phyloP scores from a whole-genome alignment of 2,888 invertebrate genomes.

The Eledone cirrhosa region DNA sequence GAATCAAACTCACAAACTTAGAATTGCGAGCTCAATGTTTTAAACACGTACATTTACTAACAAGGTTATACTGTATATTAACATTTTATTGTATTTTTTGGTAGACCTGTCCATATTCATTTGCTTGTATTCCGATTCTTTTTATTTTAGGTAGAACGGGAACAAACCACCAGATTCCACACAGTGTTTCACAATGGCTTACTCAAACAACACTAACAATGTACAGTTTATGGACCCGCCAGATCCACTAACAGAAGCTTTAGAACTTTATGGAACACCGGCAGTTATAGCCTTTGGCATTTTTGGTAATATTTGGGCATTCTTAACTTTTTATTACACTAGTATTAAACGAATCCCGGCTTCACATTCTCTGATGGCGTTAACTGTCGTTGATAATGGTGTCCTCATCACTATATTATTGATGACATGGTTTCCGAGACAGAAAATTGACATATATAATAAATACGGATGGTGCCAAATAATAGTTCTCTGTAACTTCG shows the following conservation, averaged over 20 bases:
- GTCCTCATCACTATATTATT: not conserved
- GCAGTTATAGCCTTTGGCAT: constrained; percentile 15
- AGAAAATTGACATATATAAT: constrained; percentile 9
- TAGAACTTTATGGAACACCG: constrained; percentile 2
- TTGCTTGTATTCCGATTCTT: no score
- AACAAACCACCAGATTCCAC: no score
- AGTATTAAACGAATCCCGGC: constrained; percentile 11
- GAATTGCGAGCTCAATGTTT: no score
- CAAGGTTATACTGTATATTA: no score
- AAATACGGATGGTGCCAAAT: not conserved
- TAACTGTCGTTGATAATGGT: constrained; percentile 1
- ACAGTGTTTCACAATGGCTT: no score
- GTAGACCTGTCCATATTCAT: no score
- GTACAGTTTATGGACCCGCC: no score
- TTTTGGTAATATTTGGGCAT: not conserved
- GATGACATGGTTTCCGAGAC: constrained; percentile 3
- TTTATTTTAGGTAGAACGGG: no score
- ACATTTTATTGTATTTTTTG: no score
- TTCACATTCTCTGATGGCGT: constrained; percentile 22
- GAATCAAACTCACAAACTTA: no score
- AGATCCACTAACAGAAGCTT: not conserved
- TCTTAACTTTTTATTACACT: not conserved
- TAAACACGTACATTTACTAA: no score
- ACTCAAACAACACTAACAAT: no score
- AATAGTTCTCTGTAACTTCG: constrained; percentile 4